These are phyloP conservation scores for Brachionus sp. DNA, from an alignment of 1,140 invertebrate species.

Conservation along the genomic window DNA sequence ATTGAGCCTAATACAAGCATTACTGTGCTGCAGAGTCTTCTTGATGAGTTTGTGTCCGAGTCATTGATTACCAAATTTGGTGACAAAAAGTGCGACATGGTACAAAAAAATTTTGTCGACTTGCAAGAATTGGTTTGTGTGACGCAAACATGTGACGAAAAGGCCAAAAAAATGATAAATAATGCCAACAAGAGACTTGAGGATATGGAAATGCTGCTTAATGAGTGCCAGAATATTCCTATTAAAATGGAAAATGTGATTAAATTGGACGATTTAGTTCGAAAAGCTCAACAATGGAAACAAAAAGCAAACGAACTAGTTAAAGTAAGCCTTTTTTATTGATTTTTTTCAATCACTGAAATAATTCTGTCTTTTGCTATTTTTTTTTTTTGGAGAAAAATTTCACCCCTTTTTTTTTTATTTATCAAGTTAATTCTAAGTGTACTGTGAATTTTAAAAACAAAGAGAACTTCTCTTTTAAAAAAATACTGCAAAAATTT, in stretches of 20 bases:
- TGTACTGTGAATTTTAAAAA: no score
- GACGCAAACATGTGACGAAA: conserved; percentile 5
- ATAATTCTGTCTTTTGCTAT: no score
- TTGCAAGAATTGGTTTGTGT: conserved; percentile 2
- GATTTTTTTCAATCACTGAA: no score
- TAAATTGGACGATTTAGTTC: background rate
- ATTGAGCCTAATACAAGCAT: background rate
- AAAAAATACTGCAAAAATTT: no score
- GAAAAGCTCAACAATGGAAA: background rate
- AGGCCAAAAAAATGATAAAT: background rate
- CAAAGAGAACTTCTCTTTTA: no score
- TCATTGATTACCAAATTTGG: background rate
- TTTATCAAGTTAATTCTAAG: no score
- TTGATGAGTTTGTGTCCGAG: background rate
- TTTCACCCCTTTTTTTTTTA: no score
- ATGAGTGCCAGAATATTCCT: background rate
- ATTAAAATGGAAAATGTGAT: conserved; percentile 10
- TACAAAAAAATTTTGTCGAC: conserved; percentile 38
- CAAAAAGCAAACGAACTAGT: background rate
- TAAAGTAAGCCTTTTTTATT: background rate
- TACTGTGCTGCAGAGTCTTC: background rate
- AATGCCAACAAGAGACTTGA: background rate
- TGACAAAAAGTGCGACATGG: background rate
- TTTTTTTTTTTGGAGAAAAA: no score
- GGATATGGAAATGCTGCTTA: background rate